phyloP scores from a whole-genome alignment of 2,113 vertebrate species.

The Lipophrys pholis region DNA sequence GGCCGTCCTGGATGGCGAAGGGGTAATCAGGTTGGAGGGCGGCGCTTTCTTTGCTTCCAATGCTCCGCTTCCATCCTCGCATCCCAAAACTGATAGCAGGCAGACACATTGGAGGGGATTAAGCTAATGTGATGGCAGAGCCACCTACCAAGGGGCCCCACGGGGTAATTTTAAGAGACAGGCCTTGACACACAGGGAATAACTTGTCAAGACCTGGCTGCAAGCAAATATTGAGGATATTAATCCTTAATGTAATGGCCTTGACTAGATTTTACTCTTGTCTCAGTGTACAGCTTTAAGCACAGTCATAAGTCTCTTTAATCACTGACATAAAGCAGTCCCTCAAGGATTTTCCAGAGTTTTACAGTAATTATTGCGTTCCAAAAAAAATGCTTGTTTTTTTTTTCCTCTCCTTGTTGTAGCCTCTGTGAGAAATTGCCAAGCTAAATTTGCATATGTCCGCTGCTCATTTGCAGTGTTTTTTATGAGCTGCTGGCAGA shows the following conservation, averaged over 20 bases:
- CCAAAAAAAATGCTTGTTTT: slow-evolving; percentile 54
- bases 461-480: slow-evolving; percentile 48
- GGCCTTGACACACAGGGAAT: slow-evolving; percentile 66
- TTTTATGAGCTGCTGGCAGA: slow-evolving; percentile 52
- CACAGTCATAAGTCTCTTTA: slow-evolving; percentile 72
- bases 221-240: slow-evolving; percentile 74
- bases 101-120: slow-evolving; percentile 78
- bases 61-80: slow-evolving; percentile 55
- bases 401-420: slow-evolving; percentile 8
- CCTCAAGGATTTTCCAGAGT: slow-evolving; percentile 68
- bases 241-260: slow-evolving; percentile 77
- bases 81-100: slow-evolving; percentile 73
- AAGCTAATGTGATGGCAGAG: slow-evolving; percentile 80
- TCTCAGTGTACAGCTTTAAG: slow-evolving; percentile 67
- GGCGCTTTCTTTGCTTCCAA: slow-evolving; percentile 36
- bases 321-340: slow-evolving; percentile 74
- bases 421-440: slow-evolving; percentile 63
- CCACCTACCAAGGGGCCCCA: slow-evolving; percentile 69
- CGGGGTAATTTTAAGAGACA: slow-evolving; percentile 72
- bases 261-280: slow-evolving; percentile 71
- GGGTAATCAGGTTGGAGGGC: slow-evolving; percentile 66
- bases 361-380: slow-evolving; percentile 73
- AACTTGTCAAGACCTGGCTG: slow-evolving; percentile 74
- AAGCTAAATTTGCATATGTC: slow-evolving; percentile 67
- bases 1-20: slow-evolving; percentile 54